phyloP scores from a whole-genome alignment of 2,797 vertebrate species.

The Sebastiscus albofasciatus region DNA sequence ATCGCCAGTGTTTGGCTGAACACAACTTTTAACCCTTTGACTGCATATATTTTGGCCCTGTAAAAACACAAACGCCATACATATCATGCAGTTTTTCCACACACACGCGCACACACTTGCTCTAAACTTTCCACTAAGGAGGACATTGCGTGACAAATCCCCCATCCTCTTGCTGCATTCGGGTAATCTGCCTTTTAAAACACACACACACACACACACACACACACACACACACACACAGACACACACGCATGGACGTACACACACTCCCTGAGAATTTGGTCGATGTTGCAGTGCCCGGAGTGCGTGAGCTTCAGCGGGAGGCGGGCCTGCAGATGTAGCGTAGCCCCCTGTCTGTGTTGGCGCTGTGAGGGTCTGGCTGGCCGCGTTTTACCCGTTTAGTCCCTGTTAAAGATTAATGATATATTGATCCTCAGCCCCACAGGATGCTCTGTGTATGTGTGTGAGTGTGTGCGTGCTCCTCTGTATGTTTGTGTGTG shows the following conservation, averaged over 20 bases:
- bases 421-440: constrained; percentile 79
- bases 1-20: constrained; percentile 83
- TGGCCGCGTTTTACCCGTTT: constrained; percentile 82
- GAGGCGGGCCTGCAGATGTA: constrained; percentile 72
- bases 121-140: constrained; percentile 75
- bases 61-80: constrained; percentile 60
- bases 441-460: constrained; percentile 56
- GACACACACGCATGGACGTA: constrained; percentile 62
- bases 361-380: constrained; percentile 81
- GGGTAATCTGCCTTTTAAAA: constrained; percentile 80
- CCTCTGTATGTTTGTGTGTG: constrained; percentile 16
- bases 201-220: constrained; percentile 30
- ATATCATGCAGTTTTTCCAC: constrained; percentile 49
- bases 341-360: constrained; percentile 65
- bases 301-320: constrained; percentile 58
- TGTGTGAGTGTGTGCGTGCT: neutral
- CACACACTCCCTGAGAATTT: constrained; percentile 62
- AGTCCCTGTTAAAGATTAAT: constrained; percentile 85
- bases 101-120: constrained; percentile 21
- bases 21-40: constrained; percentile 83
- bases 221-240: constrained; percentile 35
- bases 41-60: constrained; percentile 71
- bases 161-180: constrained; percentile 75
- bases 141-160: constrained; percentile 81
- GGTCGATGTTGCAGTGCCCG: constrained; percentile 62